Evolutionary conservation across 2,888 invertebrate species (phyloP), one percentile per base, ranked within the genome.

Genomic region (Melanotus villosus): DNA sequence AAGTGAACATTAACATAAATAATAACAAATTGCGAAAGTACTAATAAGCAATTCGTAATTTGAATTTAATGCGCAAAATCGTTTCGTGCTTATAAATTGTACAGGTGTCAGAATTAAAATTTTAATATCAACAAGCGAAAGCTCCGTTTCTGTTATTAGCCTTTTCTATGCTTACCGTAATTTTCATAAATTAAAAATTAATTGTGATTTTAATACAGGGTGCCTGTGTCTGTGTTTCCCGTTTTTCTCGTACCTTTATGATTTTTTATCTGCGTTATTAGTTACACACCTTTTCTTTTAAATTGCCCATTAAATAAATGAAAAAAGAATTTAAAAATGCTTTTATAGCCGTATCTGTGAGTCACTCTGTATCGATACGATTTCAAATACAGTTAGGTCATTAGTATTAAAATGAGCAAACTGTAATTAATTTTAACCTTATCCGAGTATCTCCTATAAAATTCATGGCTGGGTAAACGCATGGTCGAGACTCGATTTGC

Each of bases 341-440:
- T 14, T 14, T 18, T 14, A 14, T 2, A 14, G 18, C 41, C 14
- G 12, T 14, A 18, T 41, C 16, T 41, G 7, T 18, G 16, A 18
- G n/a, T 34, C 34, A n/a, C n/a, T n/a, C 10, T 2, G 34, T 6
- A 34, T 34, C 3, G 14, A 41, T 41, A 38, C 2, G 19, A 43
- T 43, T 18, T 43, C 6, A 23, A 18, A 7, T 23, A 47, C 47
- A 47, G 47, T 47, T 47, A 47, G 18, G 16, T 21, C 45, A 45
- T 45, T 45, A 45, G 45, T 21, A 45, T 45, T 45, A 14, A 45
- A 38, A 21, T 45, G 45, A 45, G 45, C 18, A 19, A 21, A 19
- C 47, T 23, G 12, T 23, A 47, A 47, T 47, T 23, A 47, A 23
- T 47, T 47, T 47, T 47, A 47, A 47, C 47, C 47, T 47, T 47